A percentile compares a stretch with the other conserved stretches of the same genome.
phyloP scores from a whole-genome alignment of 2,113 vertebrate species.

The Zootoca vivipara region DNA sequence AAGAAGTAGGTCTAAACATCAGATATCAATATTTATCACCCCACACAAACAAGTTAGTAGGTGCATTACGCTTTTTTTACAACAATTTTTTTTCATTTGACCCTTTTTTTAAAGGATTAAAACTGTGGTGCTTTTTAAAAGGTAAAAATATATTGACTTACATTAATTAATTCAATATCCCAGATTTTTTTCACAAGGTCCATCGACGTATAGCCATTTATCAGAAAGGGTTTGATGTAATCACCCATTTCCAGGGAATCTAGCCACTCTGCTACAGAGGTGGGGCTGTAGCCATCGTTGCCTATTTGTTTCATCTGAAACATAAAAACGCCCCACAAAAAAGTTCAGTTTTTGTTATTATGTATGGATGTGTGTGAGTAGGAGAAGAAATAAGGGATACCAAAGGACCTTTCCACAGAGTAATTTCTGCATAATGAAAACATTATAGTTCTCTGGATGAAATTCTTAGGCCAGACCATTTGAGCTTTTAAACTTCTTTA shows the following conservation, averaged over 20 bases:
- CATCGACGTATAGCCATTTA: constrained; percentile 98
- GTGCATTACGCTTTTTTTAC: not conserved
- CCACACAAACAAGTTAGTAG: not conserved
- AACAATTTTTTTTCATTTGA: not conserved
- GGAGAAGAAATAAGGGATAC: not conserved
- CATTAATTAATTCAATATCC: constrained; percentile 98
- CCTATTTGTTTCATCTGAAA: constrained; percentile 91
- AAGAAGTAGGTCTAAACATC: not conserved
- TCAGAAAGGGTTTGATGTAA: constrained; percentile 97
- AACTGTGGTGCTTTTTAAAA: not conserved
- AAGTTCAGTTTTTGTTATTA: not conserved
- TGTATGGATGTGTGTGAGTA: not conserved
- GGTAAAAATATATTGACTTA: constrained; percentile 78
- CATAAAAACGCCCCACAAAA: constrained; percentile 38
- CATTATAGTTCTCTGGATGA: not conserved
- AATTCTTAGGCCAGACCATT: not conserved
- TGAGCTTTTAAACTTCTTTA: not conserved
- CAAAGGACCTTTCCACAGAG: not conserved
- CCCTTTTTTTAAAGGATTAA: not conserved
- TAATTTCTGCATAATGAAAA: not conserved
- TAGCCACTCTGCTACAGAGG: constrained; percentile 96
- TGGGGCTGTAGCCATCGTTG: constrained; percentile 93
- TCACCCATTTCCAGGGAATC: constrained; percentile 96
- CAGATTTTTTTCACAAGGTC: constrained; percentile 99
- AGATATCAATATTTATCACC: not conserved